Evolutionary conservation across 2,113 vertebrate species (phyloP), one percentile per base, ranked within the genome.

Genomic region (Tragelaphus buxtoni): DNA sequence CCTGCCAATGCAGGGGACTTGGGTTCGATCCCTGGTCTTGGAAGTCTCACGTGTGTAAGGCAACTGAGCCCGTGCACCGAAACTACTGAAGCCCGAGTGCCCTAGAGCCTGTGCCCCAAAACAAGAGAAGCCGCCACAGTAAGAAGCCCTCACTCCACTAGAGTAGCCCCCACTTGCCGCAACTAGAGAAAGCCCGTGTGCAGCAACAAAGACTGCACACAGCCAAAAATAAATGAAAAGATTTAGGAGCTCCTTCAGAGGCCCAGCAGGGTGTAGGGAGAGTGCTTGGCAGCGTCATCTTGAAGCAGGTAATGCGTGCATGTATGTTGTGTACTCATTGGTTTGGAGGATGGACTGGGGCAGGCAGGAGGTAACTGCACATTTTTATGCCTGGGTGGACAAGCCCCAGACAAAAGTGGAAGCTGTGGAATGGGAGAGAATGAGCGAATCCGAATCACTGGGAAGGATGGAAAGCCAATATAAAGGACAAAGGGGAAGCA

Each of bases 171-270:
- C 35, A 13, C 35, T 72, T 5, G 3, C 69, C 1, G 1, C 69
- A 42, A 12, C 69, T 72, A 13, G 11, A 24, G 69, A 72, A 42
- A 26, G 35, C 35, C 69, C 5, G 0, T 0, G 0, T 42, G 20
- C 69, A 72, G 35, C 10, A 24, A 24, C 69, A 1, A 42, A 72
- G 69, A 74, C 69, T 1, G 22, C 0, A 0, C 0, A 0, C 35
- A 74, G 11, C 22, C 69, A 42, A 74, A 74, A 74, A 13, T 42
- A 10, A 39, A 22, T 3, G 12, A 42, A 77, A 53, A 81, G 84
- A 53, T 32, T 42, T 47, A 22, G 45, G 77, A 39, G 14, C 35
- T 53, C 47, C 58, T 77, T 72, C 20, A 11, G 56, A 87, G 51
- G 22, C 63, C 49, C 26, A 20, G 4, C 1, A 51, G 18, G 3